These are phyloP conservation scores for Dascillus cervinus DNA, from an alignment of 2,888 invertebrate species.

Conservation along the genomic window DNA sequence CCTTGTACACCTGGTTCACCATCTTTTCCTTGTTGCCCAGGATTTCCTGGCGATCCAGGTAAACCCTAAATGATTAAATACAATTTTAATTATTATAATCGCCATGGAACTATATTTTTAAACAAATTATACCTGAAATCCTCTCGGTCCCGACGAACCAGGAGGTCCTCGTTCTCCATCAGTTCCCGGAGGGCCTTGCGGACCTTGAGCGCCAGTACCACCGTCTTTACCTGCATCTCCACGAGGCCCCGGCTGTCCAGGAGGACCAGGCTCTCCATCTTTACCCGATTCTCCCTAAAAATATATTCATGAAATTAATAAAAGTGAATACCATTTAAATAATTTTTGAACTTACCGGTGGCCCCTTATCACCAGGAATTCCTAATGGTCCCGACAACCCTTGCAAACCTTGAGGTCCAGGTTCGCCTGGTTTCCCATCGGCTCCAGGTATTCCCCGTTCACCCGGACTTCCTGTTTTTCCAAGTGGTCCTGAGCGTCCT, in stretches of 20 bases:
- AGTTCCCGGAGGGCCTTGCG: conserved; percentile 62
- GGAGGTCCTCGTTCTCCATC: conserved; percentile 69
- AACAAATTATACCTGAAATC: conserved; percentile 63
- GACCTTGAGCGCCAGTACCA: conserved; percentile 64
- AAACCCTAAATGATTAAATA: conserved; percentile 37
- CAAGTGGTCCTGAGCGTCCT: conserved; percentile 64
- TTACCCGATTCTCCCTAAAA: conserved; percentile 68
- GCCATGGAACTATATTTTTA: neutral
- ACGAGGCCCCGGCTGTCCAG: conserved; percentile 69
- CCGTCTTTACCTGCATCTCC: conserved; percentile 77
- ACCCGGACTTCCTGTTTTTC: conserved; percentile 62
- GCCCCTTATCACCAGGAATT: conserved; percentile 68
- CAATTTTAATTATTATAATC: neutral
- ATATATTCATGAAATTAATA: conserved; percentile 1
- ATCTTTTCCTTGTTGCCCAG: conserved; percentile 73
- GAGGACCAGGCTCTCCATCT: conserved; percentile 69
- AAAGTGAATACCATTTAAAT: conserved; percentile 2
- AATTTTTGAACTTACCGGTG: conserved; percentile 47
- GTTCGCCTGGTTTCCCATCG: conserved; percentile 80
- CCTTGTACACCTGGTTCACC: conserved; percentile 69
- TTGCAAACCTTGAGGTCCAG: conserved; percentile 70
- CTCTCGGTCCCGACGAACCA: conserved; percentile 70
- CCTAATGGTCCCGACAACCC: conserved; percentile 74
- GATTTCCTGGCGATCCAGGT: conserved; percentile 65
- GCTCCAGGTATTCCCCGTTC: conserved; percentile 71